Base-by-base conservation (phyloP, 2,888 invertebrate genomes). In the Tetanocera ferruginea region DNA sequence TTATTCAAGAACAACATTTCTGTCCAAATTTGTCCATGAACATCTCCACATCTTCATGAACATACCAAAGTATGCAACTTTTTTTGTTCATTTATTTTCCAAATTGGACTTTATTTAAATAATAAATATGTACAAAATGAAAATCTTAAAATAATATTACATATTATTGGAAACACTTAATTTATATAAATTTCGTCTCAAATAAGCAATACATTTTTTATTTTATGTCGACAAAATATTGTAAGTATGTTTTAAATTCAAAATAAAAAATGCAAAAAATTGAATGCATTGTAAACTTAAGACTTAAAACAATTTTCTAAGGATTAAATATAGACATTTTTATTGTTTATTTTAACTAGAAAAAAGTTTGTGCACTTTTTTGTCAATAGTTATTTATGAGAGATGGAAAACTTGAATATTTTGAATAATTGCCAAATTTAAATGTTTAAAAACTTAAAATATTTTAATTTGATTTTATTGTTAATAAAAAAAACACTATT, bases 341-440 rank as follows among this genome's bases (percentile, higher is more conserved):
- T 76, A 23, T 69, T 43, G 6, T 77, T 80, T 78, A 43, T 1
- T 43, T 3, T 43, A 11, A 43, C 43, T 43, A 3, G 14, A 14
- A 43, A 43, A 1, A 43, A 79, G 78, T 69, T 81, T 62, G 81
- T 83, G 81, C 83, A 76, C 70, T 81, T 84, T 85, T 85, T 85
- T 85, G 83, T 85, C 84, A 86, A 87, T 87, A 88, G 86, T 87
- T 87, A 87, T 86, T 87, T 87, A 85, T n/a, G n/a, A 86, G 23
- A 67, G 19, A n/a, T 19, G 19, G 19, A 67, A 43, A 19, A 34
- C 5, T 37, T 37, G 2, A 43, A 25, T 52, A n/a, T 52, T 52
- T 52, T 19, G n/a, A 52, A n/a, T 52, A 19, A 17, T 52, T n/a
- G 6, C 8, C 3, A n/a, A 52, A 52, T 5, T 52, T 51, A 11